A percentile compares a stretch with the other conserved stretches of the same genome.
Evolutionary conservation across 1,140 invertebrate genomes (phyloP).

Genomic region (Anadara kagoshimensis): DNA sequence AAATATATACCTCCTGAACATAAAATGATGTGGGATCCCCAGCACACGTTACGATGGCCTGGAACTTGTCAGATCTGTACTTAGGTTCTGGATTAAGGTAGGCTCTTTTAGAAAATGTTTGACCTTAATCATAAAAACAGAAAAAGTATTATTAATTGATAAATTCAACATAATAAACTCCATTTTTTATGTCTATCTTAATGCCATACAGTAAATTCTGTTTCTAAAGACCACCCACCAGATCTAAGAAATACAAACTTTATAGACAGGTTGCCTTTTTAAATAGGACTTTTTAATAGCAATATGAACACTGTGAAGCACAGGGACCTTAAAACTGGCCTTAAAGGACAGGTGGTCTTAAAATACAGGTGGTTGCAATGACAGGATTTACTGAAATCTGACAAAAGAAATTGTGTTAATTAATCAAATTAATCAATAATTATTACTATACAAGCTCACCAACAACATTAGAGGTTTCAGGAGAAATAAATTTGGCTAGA

Average conservation of each 20-base stretch:
- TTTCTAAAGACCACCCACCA: too few relatives aligned
- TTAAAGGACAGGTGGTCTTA: too few relatives aligned
- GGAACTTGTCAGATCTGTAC: conserved; percentile 18
- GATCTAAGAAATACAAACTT: too few relatives aligned
- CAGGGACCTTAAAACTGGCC: too few relatives aligned
- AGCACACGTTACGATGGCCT: conserved; percentile 36
- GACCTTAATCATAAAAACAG: conserved; percentile 10
- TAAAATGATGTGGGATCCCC: conserved; percentile 38
- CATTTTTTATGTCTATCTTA: background rate
- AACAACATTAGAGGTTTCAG: conserved; percentile 28
- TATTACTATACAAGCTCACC: conserved; percentile 6
- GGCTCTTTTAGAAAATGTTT: conserved; percentile 4
- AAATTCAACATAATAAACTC: background rate
- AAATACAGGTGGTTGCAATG: too few relatives aligned
- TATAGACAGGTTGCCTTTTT: too few relatives aligned
- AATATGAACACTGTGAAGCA: too few relatives aligned
- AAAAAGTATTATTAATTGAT: background rate
- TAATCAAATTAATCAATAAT: too few relatives aligned
- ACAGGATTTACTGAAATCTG: background rate
- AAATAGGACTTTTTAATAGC: too few relatives aligned
- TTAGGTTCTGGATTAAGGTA: conserved; percentile 23
- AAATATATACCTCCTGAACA: conserved; percentile 31
- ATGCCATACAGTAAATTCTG: too few relatives aligned
- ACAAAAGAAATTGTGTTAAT: too few relatives aligned
- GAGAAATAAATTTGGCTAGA: conserved; percentile 48